Conservation (phyloP, 2,888 invertebrate species). For the Dryobota labecula region DNA sequence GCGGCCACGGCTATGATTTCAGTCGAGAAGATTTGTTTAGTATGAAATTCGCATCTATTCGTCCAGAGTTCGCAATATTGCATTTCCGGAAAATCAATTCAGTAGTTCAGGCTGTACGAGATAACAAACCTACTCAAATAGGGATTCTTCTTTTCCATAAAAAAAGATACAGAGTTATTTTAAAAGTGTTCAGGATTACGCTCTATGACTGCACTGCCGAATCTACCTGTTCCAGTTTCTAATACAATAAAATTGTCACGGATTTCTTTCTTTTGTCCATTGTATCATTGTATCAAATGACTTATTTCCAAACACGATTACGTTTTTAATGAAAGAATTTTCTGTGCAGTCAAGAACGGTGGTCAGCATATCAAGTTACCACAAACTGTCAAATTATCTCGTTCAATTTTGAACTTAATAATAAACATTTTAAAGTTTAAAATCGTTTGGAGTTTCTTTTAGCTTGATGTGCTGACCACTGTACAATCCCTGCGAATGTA, state of each 20-base stretch:
- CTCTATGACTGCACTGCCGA: slow-evolving; percentile 32
- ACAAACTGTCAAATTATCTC: no score
- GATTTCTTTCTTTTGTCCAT: slow-evolving; percentile 52
- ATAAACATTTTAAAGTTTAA: no score
- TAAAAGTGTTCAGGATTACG: slow-evolving; percentile 54
- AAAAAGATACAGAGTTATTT: slow-evolving; percentile 30
- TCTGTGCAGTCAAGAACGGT: not conserved
- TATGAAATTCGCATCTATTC: not conserved
- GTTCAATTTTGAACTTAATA: no score
- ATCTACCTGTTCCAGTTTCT: slow-evolving; percentile 45
- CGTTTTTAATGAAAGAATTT: slow-evolving; percentile 21
- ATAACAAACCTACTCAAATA: not conserved
- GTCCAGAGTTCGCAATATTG: not conserved
- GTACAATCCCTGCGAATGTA: not conserved
- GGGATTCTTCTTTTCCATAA: not conserved
- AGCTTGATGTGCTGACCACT: no score
- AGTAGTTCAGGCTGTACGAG: not conserved
- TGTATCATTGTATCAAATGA: slow-evolving; percentile 39
- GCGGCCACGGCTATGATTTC: not conserved
- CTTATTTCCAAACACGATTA: slow-evolving; percentile 37
- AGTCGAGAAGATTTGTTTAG: not conserved
- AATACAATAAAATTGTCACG: slow-evolving; percentile 36
- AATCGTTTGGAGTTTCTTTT: no score
- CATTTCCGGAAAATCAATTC: not conserved
- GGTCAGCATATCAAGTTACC: no score